Base-by-base conservation (phyloP, 2,888 invertebrate species). In the Acrocera orbiculus region DNA sequence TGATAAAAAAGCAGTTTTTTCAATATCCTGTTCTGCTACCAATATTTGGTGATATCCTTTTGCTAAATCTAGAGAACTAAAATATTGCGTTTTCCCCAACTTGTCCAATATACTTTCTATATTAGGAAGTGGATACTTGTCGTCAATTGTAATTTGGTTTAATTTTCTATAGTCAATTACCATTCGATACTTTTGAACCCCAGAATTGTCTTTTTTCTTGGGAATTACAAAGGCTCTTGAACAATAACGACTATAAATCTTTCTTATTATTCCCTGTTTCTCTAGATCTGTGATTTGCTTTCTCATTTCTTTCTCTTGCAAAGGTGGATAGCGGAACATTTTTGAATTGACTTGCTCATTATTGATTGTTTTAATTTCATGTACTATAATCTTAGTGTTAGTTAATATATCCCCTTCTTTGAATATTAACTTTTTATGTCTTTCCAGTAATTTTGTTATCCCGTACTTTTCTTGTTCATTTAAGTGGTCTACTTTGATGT, bases 1-100 rank as follows among this genome's bases (percentile, higher is more conserved):
- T 19, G 38, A 38, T 11, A 38, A 36, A 8, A 40, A 38, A 4
- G 40, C 40, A 5, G 40, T 42, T 37, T 41, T 40, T 17, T 30
- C 17, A 22, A 31, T 40, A 31, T 40, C 38, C 24, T 40, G 16
- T 32, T 37, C 34, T 8, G 27, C 36, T n/a, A 39, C 17, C 11
- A 39, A 19, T 16, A 38, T 35, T 26, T 35, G 34, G n/a, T 38
- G 29, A 15, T 34, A 34, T 5, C 35, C 29, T 19, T 39, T 39
- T 1, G 35, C 39, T 10, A 41, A 19, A 11, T 39, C 39, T n/a
- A 41, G 10, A 2, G 39, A 35, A 16, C 32, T 32, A 16, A 41
- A 37, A 24, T 39, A 41, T 25, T 39, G 37, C 7, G 40, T 27
- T 31, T 32, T 33, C 3, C 32, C 36, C 10, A 39, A 8, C 23